Evolutionary conservation across 2,797 vertebrate species (phyloP).

Genomic region (Leucoraja ocellata): DNA sequence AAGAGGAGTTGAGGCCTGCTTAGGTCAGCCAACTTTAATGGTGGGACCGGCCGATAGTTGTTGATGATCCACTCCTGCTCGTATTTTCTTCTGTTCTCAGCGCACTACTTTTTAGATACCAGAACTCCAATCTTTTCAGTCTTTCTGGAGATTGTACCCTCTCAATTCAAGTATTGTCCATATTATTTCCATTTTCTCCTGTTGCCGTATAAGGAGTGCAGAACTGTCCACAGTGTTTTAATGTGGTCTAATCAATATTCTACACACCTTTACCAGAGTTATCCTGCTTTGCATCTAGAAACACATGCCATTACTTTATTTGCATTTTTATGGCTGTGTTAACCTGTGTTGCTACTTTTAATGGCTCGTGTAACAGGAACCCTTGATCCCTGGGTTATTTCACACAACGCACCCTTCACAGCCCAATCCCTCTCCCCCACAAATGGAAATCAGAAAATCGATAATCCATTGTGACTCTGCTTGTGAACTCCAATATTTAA

Average conservation of each 20-base stretch:
- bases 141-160: background rate
- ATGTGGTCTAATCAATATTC: background rate
- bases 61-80: no score
- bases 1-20: no score
- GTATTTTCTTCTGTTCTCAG: background rate
- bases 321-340: background rate
- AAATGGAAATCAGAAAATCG: no score
- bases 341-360: background rate
- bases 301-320: background rate
- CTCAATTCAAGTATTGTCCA: background rate
- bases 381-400: background rate
- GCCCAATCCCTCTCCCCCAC: no score
- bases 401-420: no score
- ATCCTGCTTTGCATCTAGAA: background rate
- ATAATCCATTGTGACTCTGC: no score
- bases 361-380: background rate
- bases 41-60: no score
- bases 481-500: no score
- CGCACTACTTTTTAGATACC: background rate
- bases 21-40: no score
- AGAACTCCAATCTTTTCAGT: background rate
- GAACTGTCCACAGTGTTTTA: background rate
- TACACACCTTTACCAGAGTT: background rate
- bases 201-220: background rate
- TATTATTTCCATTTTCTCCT: background rate